Base-by-base conservation (phyloP, 2,113 vertebrate genomes). In the Aegypius monachus region DNA sequence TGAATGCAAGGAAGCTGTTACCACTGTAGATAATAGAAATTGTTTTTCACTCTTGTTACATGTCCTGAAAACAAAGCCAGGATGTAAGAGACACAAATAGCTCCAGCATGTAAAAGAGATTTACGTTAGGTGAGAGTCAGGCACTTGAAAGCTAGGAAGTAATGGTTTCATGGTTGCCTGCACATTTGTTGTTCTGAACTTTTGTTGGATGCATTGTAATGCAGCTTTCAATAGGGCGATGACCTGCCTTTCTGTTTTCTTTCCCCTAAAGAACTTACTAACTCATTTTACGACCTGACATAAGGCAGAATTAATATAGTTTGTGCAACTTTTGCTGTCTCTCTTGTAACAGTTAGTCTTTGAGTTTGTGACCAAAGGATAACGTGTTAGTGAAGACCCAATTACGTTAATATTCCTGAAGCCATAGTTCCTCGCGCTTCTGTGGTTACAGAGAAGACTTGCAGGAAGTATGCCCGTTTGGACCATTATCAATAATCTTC, bases 31-130 rank as follows among this genome's bases (percentile, higher is more conserved):
- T 85, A 95, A 90, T 75, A 92, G 70, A 87, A 91, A 89, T 93
- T 96, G 62, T 91, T 95, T 95, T 89, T 87, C 29, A 3, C 10
- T 91, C 55, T 86, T 85, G 42, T 89, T 88, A 25, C 15, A 13
- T 7, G 9, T 91, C 74, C 94, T 82, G 50, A 89, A 90, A 97
- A 96, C 95, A 97, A 97, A 97, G 91, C 86, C 91, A 95, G 95
- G 93, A 95, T 96, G 91, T 92, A 48, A 66, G 74, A 90, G 87
- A 94, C 67, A 11, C 87, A 96, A 97, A 96, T 89, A 97, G 81
- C 81, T 89, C n/a, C 20, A 20, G 66, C 82, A 26, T 55, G 86
- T 95, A 43, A 85, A 95, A 94, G 74, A 90, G 71, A 90, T 96
- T 95, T 96, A 58, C 32, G 8, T 16, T 78, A 79, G 65, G 68